Evolutionary conservation across 2,888 invertebrate species (phyloP).

Genomic region (Cheilosia variabilis): DNA sequence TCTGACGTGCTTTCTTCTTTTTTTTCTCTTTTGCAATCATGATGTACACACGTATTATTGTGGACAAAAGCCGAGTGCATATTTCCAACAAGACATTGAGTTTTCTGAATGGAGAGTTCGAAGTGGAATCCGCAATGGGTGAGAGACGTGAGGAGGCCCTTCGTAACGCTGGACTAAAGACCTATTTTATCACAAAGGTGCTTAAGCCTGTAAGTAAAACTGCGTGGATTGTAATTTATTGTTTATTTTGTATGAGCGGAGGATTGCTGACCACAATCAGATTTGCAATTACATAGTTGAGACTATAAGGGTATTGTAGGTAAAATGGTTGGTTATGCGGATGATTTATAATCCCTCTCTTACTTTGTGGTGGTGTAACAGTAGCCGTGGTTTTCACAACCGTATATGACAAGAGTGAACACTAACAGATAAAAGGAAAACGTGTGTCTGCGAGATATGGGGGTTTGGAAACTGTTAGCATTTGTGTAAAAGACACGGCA

Average conservation of each 20-base stretch:
- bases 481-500: too few species aligned
- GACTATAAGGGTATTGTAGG: too few species aligned
- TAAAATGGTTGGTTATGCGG: neutral
- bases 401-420: too few species aligned
- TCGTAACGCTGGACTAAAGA: constrained; percentile 93
- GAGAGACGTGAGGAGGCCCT: constrained; percentile 96
- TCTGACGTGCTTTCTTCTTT: constrained; percentile 2
- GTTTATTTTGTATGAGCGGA: neutral
- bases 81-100: constrained; percentile 95
- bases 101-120: constrained; percentile 94
- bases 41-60: constrained; percentile 7
- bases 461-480: too few species aligned
- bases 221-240: constrained; percentile 36
- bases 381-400: too few species aligned
- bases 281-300: neutral
- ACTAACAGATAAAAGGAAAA: too few species aligned
- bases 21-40: constrained; percentile 11
- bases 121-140: constrained; percentile 95
- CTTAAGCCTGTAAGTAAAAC: constrained; percentile 89
- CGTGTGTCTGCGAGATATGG: too few species aligned
- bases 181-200: constrained; percentile 95
- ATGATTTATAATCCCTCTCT: neutral
- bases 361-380: neutral
- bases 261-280: neutral
- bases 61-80: constrained; percentile 91